Evolutionary conservation across 2,888 invertebrate species (phyloP), one percentile per base, ranked within the genome.

Genomic region (Brachyptera risi): DNA sequence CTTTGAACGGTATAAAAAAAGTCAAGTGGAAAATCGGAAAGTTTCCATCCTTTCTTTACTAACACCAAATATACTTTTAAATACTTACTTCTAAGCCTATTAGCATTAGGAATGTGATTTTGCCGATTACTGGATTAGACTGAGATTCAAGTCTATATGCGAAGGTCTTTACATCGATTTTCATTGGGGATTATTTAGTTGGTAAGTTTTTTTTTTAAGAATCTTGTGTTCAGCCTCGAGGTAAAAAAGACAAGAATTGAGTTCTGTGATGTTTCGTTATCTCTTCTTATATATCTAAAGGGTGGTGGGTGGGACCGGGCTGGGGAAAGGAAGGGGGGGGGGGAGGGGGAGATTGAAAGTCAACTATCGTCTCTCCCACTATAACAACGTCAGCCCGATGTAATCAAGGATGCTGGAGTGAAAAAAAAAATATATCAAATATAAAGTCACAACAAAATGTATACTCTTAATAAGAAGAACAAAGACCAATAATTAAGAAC

Each of bases 171-270:
- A n/a, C n/a, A n/a, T n/a, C 27, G 51, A 51, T 51, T 51, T 27
- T 51, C 51, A 51, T 31, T 51, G 15, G 51, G 35, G 51, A 51
- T 51, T 51, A 51, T 31, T 31, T 26, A 4, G n/a, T n/a, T n/a
- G 44, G 17, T 44, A 11, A 51, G 31, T n/a, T 51, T 51, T 51
- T 44, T 27, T 31, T 44, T n/a, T n/a, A n/a, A 21, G 17, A 21
- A 44, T 11, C 51, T 51, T 51, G 31, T 51, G n/a, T 51, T 26
- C 35, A 51, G 51, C 51, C 51, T 31, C 27, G 27, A 51, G 51
- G 19, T 19, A 31, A 31, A 31, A 51, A 19, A 44, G 19, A 44
- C 15, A 15, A 44, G 44, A 15, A 15, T 44, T 3, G 51, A 3
- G 51, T 51, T 51, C 35, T 51, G 51, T 26, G 27, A 15, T 51